phyloP scores from a whole-genome alignment of 1,140 invertebrate species.

The Drosophila teissieri region DNA sequence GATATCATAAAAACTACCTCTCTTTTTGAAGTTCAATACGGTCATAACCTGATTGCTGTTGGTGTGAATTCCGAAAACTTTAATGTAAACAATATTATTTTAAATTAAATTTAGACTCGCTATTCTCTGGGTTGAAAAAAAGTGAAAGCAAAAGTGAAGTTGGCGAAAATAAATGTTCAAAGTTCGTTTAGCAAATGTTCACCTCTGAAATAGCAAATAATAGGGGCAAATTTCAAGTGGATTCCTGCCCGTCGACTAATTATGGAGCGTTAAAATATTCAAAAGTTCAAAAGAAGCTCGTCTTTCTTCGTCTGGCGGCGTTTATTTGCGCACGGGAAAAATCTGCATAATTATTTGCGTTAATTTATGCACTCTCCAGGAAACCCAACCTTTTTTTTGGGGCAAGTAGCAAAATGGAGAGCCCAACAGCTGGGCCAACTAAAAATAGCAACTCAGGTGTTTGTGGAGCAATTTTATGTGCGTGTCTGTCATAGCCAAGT shows the following conservation, averaged over 20 bases:
- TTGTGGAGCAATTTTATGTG: not conserved
- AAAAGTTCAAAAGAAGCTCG: slow-evolving; percentile 51
- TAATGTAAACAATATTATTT: not conserved
- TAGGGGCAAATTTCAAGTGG: slow-evolving; percentile 23
- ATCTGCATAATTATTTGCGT: slow-evolving; percentile 53
- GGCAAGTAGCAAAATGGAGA: not conserved
- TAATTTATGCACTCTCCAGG: slow-evolving; percentile 48
- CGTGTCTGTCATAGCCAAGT: slow-evolving; percentile 27
- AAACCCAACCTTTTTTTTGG: not conserved
- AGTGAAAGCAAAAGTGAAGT: slow-evolving; percentile 17
- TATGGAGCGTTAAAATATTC: slow-evolving; percentile 60
- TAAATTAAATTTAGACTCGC: not conserved
- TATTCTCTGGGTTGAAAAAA: not conserved
- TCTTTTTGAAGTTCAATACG: not conserved
- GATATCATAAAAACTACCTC: no score
- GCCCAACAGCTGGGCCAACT: slow-evolving; percentile 45
- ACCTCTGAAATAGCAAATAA: slow-evolving; percentile 16
- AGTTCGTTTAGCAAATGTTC: slow-evolving; percentile 28
- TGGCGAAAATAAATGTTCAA: slow-evolving; percentile 16
- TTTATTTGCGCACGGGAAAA: slow-evolving; percentile 45
- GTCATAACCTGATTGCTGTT: not conserved
- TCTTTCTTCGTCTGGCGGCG: slow-evolving; percentile 28
- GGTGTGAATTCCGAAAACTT: not conserved
- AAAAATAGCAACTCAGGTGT: slow-evolving; percentile 28
- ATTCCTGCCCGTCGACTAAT: slow-evolving; percentile 32